Evolutionary conservation across 1,140 invertebrate genomes (phyloP).

Genomic region (Lordiphosa clarofinis): DNA sequence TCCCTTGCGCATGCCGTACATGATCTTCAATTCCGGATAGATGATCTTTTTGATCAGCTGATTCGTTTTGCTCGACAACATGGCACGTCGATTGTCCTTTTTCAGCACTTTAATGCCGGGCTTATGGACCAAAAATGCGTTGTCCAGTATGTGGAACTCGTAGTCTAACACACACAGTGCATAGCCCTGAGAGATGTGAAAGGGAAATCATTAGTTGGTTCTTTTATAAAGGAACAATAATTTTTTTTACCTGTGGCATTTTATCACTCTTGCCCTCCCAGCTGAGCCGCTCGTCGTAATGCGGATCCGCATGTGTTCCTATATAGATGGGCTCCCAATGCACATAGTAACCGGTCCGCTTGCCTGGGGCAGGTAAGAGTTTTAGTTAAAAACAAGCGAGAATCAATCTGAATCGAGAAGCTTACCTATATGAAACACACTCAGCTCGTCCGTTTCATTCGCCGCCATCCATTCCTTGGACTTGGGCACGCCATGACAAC

Average conservation of each 20-base stretch:
- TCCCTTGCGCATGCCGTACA: slow-evolving; percentile 89
- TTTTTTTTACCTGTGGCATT: slow-evolving; percentile 91
- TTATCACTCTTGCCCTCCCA: slow-evolving; percentile 95
- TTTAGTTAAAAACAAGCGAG: not conserved
- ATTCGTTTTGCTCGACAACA: slow-evolving; percentile 89
- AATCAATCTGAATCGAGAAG: not conserved
- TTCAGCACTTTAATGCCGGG: slow-evolving; percentile 91
- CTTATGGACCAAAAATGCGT: slow-evolving; percentile 92
- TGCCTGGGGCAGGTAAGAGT: slow-evolving; percentile 80
- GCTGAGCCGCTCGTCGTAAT: slow-evolving; percentile 92
- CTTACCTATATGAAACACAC: slow-evolving; percentile 92
- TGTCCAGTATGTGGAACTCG: slow-evolving; percentile 93
- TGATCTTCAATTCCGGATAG: slow-evolving; percentile 89
- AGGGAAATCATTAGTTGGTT: slow-evolving; percentile 15
- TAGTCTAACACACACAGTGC: slow-evolving; percentile 92
- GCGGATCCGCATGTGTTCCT: slow-evolving; percentile 90
- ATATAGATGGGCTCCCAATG: slow-evolving; percentile 96
- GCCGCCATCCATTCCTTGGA: slow-evolving; percentile 90
- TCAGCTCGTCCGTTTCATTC: slow-evolving; percentile 84
- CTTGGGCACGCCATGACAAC: slow-evolving; percentile 93
- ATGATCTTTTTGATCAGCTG: slow-evolving; percentile 89
- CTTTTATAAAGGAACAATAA: not conserved
- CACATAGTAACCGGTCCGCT: slow-evolving; percentile 87
- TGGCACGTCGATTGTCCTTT: slow-evolving; percentile 87
- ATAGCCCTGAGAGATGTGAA: slow-evolving; percentile 86